Base-by-base conservation (phyloP, 2,113 vertebrate genomes). In the Actinemys pallida region DNA sequence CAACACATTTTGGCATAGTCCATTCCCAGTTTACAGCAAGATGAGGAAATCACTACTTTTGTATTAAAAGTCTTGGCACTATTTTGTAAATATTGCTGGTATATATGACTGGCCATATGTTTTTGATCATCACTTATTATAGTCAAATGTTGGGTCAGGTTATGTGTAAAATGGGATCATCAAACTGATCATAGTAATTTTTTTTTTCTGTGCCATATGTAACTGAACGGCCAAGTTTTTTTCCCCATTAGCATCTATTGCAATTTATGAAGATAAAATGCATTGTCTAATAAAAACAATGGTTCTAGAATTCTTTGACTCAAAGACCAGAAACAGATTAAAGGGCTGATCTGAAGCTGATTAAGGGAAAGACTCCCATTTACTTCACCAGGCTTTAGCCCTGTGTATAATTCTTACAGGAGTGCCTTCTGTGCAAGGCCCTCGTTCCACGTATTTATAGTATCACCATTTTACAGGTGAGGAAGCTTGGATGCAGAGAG, bases 41-140 rank as follows among this genome's bases (percentile, higher is more conserved):
- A 96, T 96, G 96, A 93, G 89, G 95, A 97, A 97, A 97, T 95
- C 54, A 25, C 81, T 89, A 69, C 81, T 88, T 95, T 95, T 97
- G 94, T 97, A 96, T 95, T 96, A 75, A 95, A 95, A 91, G 95
- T 90, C 93, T 95, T 96, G 93, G 95, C 96, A 90, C 65, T 92
- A 76, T 94, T 95, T 86, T 94, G 95, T 97, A 96, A 97, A 96
- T 94, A 96, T 91, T 90, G 81, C 72, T 90, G 35, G 50, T 94
- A 88, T 90, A 92, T 91, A 83, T 92, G 89, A 75, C 88, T 88
- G 35, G 86, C 83, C 87, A 49, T 90, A 90, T 69, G 87, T 88
- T n/a, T 95, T 90, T 3, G 2, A 92, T 94, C 90, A 45, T 83
- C 94, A 85, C 27, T 87, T 1, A 0, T 53, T 85, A 82, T 45